A percentile compares a stretch with the other conserved stretches of the same genome.
These are phyloP conservation scores for Euplagia quadripunctaria DNA, from an alignment of 2,888 invertebrate species.

Conservation along the genomic window DNA sequence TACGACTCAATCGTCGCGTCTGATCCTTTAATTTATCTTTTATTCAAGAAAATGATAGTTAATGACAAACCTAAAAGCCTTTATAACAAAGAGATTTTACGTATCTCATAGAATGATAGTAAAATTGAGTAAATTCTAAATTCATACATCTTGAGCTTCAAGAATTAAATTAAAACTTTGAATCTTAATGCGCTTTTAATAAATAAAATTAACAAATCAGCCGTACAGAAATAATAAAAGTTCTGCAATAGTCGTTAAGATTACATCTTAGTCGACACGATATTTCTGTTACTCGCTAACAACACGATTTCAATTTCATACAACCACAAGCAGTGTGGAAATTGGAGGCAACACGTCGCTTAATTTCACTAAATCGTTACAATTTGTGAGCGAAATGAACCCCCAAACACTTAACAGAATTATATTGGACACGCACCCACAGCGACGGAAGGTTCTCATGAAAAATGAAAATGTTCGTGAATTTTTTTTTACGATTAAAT, in stretches of 20 bases:
- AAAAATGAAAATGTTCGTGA: slow-evolving; percentile 47
- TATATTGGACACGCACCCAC: slow-evolving; percentile 74
- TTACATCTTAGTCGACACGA: slow-evolving; percentile 50
- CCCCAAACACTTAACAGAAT: slow-evolving; percentile 73
- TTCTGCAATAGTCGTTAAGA: slow-evolving; percentile 44
- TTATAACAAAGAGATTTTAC: background rate
- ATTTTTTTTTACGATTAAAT: slow-evolving; percentile 34
- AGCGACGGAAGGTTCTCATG: slow-evolving; percentile 35
- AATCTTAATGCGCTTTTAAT: slow-evolving; percentile 1
- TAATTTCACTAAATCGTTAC: slow-evolving; percentile 75
- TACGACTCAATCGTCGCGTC: no score
- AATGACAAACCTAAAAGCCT: background rate
- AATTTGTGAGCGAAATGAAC: slow-evolving; percentile 75
- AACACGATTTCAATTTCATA: slow-evolving; percentile 79
- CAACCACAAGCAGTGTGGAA: slow-evolving; percentile 65
- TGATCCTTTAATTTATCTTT: no score
- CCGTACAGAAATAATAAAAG: slow-evolving; percentile 42
- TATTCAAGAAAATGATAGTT: no score
- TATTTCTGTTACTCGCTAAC: slow-evolving; percentile 73
- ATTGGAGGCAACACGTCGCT: slow-evolving; percentile 68
- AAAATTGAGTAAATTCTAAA: background rate
- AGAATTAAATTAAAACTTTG: background rate
- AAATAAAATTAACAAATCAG: slow-evolving; percentile 45
- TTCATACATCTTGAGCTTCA: background rate
- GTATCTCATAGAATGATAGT: background rate